phyloP scores from a whole-genome alignment of 2,113 vertebrate species.

The Cheirogaleus medius region DNA sequence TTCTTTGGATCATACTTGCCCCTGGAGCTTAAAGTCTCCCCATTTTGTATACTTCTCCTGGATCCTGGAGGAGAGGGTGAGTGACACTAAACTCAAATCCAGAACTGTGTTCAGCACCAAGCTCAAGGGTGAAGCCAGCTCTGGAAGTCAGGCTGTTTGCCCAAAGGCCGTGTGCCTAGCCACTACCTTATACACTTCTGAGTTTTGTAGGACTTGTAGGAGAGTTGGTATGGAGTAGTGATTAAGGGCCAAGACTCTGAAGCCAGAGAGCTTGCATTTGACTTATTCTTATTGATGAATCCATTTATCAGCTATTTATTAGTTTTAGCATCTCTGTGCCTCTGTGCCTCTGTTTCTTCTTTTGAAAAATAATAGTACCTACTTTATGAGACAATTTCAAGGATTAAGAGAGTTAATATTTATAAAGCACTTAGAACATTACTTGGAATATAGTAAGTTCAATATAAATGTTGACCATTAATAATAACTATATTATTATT shows the following conservation, averaged over 20 bases:
- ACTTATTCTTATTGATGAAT: background rate
- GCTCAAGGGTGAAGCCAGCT: background rate
- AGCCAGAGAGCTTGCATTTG: background rate
- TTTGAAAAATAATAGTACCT: background rate
- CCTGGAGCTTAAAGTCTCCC: background rate
- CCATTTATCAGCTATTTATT: background rate
- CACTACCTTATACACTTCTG: background rate
- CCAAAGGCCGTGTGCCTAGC: background rate
- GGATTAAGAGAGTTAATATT: conserved; percentile 22
- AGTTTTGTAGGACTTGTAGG: background rate
- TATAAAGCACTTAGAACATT: background rate
- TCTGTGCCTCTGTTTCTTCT: background rate
- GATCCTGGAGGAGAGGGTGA: background rate
- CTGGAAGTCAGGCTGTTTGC: background rate
- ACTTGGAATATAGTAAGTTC: background rate
- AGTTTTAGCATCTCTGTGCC: background rate
- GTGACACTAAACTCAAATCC: background rate
- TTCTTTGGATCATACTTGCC: background rate
- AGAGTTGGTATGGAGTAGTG: background rate
- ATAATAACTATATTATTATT: background rate
- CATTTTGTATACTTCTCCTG: background rate
- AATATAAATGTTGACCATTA: background rate
- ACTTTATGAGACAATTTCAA: background rate
- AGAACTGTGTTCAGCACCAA: background rate
- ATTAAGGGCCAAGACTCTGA: background rate